phyloP scores from a whole-genome alignment of 2,113 vertebrate genomes.

The Cervus canadensis region DNA sequence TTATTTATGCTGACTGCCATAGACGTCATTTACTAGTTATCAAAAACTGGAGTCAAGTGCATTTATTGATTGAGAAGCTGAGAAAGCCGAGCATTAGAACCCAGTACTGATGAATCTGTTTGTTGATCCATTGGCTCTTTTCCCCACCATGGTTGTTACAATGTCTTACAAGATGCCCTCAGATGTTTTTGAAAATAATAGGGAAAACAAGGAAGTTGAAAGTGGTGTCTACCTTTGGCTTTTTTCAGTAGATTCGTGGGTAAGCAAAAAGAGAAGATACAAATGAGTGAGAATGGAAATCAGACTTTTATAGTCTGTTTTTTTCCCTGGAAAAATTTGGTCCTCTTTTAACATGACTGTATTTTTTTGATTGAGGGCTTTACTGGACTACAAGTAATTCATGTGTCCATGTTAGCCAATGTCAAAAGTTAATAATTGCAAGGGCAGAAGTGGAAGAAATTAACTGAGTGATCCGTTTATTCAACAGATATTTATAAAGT shows the following conservation, averaged over 20 bases:
- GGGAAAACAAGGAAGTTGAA: neutral
- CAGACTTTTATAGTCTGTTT: neutral
- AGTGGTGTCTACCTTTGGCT: neutral
- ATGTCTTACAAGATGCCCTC: neutral
- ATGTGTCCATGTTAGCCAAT: neutral
- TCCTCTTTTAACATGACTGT: neutral
- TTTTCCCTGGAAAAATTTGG: neutral
- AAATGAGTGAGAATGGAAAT: slow-evolving; percentile 34
- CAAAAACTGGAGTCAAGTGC: neutral
- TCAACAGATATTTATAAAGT: neutral
- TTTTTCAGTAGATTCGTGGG: neutral
- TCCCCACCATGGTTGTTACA: neutral
- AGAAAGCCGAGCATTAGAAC: neutral
- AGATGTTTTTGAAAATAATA: neutral
- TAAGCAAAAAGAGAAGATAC: neutral
- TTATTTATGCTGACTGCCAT: neutral
- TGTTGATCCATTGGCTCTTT: neutral
- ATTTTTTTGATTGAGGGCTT: neutral
- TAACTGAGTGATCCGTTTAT: neutral
- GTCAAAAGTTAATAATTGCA: neutral
- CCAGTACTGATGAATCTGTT: neutral
- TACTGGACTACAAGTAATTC: neutral
- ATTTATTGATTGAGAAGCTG: neutral
- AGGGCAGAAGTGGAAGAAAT: neutral
- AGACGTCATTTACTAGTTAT: neutral